Conservation (phyloP, 2,888 invertebrate species). For the Apotomis turbidana region DNA sequence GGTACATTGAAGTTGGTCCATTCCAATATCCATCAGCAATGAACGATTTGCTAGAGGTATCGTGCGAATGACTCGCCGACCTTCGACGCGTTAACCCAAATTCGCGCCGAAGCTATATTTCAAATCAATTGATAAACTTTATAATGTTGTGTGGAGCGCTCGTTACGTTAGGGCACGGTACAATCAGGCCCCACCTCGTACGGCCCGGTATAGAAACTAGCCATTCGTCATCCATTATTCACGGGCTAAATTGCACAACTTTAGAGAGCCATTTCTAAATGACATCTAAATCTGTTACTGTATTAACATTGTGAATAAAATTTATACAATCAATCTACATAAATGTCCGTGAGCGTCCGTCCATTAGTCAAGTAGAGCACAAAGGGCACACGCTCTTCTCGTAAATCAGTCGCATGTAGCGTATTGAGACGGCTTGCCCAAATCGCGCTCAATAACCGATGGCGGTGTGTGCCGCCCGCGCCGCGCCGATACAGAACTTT, state of each 20-base stretch:
- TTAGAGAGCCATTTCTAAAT: slow-evolving; percentile 84
- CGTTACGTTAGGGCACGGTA: slow-evolving; percentile 54
- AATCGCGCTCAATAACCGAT: slow-evolving; percentile 78
- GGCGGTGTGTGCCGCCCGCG: slow-evolving; percentile 60
- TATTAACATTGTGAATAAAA: slow-evolving; percentile 85
- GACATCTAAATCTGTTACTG: slow-evolving; percentile 84
- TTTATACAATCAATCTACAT: slow-evolving; percentile 84
- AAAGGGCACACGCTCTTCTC: slow-evolving; percentile 83
- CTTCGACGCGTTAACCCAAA: slow-evolving; percentile 24
- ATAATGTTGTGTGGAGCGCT: slow-evolving; percentile 29
- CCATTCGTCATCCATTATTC: slow-evolving; percentile 83
- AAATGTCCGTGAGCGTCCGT: slow-evolving; percentile 84
- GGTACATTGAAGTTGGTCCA: neutral
- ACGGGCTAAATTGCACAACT: slow-evolving; percentile 84
- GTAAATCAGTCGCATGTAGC: slow-evolving; percentile 81
- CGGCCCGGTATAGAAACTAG: slow-evolving; percentile 72
- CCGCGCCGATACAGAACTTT: slow-evolving; percentile 62
- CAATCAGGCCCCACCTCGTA: slow-evolving; percentile 76
- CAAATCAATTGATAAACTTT: slow-evolving; percentile 34
- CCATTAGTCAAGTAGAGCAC: slow-evolving; percentile 82
- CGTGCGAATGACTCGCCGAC: slow-evolving; percentile 25
- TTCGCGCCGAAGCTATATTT: slow-evolving; percentile 24
- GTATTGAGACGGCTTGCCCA: slow-evolving; percentile 79
- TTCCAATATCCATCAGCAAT: slow-evolving; percentile 19
- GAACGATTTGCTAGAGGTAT: slow-evolving; percentile 30